A percentile compares a stretch with the other conserved stretches of the same genome.
Evolutionary conservation across 2,888 invertebrate species (phyloP).

Genomic region (Thumatha senex): DNA sequence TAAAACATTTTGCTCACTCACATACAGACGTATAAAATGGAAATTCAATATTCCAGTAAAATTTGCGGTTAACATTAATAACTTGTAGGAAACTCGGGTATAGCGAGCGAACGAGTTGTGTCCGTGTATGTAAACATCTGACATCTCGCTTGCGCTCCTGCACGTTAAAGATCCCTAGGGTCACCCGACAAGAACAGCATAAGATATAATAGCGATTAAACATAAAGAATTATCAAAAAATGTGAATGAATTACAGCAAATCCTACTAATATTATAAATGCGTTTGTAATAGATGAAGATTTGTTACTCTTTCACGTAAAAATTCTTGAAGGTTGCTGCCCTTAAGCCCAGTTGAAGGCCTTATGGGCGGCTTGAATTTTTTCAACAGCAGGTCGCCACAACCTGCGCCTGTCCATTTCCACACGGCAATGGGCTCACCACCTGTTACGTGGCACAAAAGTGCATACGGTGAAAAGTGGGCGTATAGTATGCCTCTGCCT

Average conservation of each 20-base stretch:
- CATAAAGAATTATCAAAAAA: neutral
- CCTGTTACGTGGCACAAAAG: no score
- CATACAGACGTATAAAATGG: slow-evolving; percentile 10
- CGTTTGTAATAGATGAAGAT: no score
- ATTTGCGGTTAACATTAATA: slow-evolving; percentile 17
- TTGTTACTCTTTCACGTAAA: no score
- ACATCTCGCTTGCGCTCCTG: slow-evolving; percentile 6
- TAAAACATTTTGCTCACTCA: slow-evolving; percentile 2
- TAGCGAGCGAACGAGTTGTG: slow-evolving; percentile 8
- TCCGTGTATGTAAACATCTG: slow-evolving; percentile 8
- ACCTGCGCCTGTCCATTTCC: no score
- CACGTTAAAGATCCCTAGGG: slow-evolving; percentile 9
- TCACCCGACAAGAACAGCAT: neutral
- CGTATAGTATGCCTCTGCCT: no score
- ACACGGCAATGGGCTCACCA: no score
- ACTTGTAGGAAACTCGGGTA: slow-evolving; percentile 6
- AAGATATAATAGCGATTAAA: neutral
- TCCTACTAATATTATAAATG: no score
- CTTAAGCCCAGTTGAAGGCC: no score
- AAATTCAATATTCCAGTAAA: slow-evolving; percentile 20
- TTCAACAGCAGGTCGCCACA: no score
- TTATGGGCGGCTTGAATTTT: no score
- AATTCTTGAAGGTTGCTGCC: no score
- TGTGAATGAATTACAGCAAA: neutral
- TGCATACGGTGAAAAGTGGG: no score